A percentile compares a stretch with the other conserved stretches of the same genome.
Conservation (phyloP, 2,113 vertebrate genomes). For the Cynocephalus volans region DNA sequence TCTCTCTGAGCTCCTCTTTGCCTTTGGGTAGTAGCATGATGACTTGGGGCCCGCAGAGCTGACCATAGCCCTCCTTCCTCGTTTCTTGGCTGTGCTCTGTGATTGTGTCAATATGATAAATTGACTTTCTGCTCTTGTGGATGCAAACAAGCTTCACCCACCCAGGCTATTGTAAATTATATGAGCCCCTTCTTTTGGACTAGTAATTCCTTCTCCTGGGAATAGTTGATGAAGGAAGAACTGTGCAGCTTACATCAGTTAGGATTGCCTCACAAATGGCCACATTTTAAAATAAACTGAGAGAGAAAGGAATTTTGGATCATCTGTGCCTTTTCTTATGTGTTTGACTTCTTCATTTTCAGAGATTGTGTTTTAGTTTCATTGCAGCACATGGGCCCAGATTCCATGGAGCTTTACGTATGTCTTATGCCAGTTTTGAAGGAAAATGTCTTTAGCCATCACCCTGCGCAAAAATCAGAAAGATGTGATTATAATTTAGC, state of each 20-base stretch:
- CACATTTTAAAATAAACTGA: not conserved
- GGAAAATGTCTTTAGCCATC: conserved; percentile 49
- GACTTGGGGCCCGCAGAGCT: not conserved
- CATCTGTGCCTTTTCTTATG: not conserved
- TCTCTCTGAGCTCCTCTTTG: not conserved
- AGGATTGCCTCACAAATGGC: not conserved
- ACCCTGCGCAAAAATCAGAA: conserved; percentile 16
- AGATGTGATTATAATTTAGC: conserved; percentile 56
- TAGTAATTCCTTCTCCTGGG: not conserved
- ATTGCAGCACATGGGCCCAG: not conserved
- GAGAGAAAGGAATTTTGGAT: not conserved
- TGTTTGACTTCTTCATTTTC: conserved; percentile 10
- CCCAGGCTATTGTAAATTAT: not conserved
- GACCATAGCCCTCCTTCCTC: not conserved
- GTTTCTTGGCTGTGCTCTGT: not conserved
- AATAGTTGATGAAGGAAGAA: not conserved
- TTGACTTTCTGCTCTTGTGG: not conserved
- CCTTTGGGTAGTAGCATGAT: fast-evolving
- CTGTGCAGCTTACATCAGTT: not conserved
- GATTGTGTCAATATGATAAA: fast-evolving
- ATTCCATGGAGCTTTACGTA: not conserved
- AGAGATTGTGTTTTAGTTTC: not conserved
- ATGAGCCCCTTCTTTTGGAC: not conserved
- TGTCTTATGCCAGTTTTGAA: not conserved
- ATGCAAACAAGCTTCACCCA: fast-evolving